phyloP scores from a whole-genome alignment of 2,113 vertebrate genomes.

The Sisor rabdophorus region DNA sequence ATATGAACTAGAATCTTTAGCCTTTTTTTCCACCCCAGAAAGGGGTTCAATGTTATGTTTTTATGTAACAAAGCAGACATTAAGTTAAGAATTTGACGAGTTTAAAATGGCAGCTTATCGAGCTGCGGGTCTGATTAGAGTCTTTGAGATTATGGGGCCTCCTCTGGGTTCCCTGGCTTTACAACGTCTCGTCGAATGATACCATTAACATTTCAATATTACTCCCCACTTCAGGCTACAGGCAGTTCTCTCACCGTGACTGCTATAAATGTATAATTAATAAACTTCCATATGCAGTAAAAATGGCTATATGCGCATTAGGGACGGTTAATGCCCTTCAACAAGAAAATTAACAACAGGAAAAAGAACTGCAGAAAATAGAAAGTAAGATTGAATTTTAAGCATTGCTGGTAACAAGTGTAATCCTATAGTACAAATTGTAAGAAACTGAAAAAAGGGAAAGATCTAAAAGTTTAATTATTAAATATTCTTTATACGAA shows the following conservation, averaged over 20 bases:
- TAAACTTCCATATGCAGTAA: slow-evolving; percentile 51
- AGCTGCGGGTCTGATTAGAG: slow-evolving; percentile 30
- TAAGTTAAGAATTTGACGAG: neutral
- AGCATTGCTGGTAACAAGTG: neutral
- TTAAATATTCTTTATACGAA: neutral
- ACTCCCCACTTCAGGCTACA: slow-evolving; percentile 37
- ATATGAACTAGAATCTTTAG: neutral
- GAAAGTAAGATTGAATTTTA: neutral
- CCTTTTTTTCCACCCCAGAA: neutral
- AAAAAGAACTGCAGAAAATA: slow-evolving; percentile 15
- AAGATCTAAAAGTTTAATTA: neutral
- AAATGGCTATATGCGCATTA: slow-evolving; percentile 45
- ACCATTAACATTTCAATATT: slow-evolving; percentile 53
- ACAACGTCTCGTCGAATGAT: slow-evolving; percentile 44
- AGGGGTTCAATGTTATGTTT: slow-evolving; percentile 3
- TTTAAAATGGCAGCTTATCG: neutral
- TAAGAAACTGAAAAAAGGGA: neutral
- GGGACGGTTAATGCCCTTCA: slow-evolving; percentile 42
- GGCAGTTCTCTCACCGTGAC: slow-evolving; percentile 27
- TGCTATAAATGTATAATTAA: slow-evolving; percentile 52
- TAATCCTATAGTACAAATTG: neutral
- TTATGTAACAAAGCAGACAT: neutral
- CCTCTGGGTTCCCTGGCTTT: slow-evolving; percentile 32
- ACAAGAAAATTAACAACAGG: slow-evolving; percentile 39
- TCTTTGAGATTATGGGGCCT: slow-evolving; percentile 33